Conservation (phyloP, 2,888 invertebrate genomes). For the Tenodera sinensis region DNA sequence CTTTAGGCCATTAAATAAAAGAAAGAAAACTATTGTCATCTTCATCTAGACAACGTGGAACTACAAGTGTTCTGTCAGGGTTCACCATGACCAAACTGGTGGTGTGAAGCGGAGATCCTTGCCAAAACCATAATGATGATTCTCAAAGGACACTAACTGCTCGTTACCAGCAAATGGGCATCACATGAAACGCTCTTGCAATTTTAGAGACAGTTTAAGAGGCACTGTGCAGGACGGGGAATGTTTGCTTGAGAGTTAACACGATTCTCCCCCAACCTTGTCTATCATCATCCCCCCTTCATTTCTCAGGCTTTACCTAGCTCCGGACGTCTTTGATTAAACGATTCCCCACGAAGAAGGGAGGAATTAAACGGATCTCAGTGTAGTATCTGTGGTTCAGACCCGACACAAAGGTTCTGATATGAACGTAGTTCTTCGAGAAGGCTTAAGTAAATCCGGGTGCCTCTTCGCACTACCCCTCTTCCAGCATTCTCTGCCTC, state of each 20-base stretch:
- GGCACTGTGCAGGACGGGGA: background rate
- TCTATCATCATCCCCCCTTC: background rate
- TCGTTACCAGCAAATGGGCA: background rate
- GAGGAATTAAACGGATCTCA: background rate
- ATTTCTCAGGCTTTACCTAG: slow-evolving; percentile 10
- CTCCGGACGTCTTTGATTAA: slow-evolving; percentile 4
- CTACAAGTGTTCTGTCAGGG: no score
- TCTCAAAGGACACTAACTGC: background rate
- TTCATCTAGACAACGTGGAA: no score
- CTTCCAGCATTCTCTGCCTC: background rate
- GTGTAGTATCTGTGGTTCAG: background rate
- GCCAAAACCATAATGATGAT: no score
- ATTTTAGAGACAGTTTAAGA: background rate
- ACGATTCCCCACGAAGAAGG: slow-evolving; percentile 1
- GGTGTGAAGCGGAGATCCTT: no score
- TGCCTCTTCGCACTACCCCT: background rate
- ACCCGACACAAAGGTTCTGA: background rate
- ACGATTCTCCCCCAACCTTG: background rate
- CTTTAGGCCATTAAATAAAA: no score
- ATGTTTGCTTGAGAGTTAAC: slow-evolving; percentile 1
- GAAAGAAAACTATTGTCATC: no score
- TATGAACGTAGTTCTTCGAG: background rate
- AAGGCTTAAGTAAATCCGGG: background rate
- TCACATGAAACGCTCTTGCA: background rate
- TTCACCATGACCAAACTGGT: no score